Evolutionary conservation across 2,888 invertebrate species (phyloP).

Genomic region (Brassicogethes aeneus): DNA sequence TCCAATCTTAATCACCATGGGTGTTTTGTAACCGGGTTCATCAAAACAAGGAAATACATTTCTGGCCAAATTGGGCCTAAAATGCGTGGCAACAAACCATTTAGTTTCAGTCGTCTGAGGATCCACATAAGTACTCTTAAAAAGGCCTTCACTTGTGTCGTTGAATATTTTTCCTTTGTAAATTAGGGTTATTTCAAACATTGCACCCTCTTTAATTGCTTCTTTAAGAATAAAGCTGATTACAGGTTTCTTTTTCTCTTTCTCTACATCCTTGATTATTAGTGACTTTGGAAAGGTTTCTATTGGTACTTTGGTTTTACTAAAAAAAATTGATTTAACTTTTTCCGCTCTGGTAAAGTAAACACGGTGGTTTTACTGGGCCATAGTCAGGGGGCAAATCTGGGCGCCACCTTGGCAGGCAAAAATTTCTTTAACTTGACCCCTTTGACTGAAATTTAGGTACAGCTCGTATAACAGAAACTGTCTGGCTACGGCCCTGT

Average conservation of each 20-base stretch:
- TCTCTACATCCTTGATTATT: constrained; percentile 31
- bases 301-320: background rate
- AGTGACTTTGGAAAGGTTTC: background rate
- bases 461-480: no score
- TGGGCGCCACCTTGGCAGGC: no score
- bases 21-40: constrained; percentile 67
- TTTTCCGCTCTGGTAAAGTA: background rate
- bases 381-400: no score
- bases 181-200: constrained; percentile 53
- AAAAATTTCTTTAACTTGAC: no score
- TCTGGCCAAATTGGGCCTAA: constrained; percentile 66
- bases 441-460: no score
- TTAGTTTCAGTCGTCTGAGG: constrained; percentile 34
- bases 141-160: constrained; percentile 58
- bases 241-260: constrained; percentile 53
- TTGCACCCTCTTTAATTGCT: constrained; percentile 46
- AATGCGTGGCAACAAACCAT: constrained; percentile 57
- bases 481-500: no score
- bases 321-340: background rate
- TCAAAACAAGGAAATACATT: constrained; percentile 75
- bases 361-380: no score
- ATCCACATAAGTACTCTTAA: constrained; percentile 54
- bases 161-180: constrained; percentile 59
- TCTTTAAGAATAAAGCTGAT: constrained; percentile 53
- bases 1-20: constrained; percentile 55